phyloP scores from a whole-genome alignment of 2,113 vertebrate genomes.

The Chaetorhynchus papuensis region DNA sequence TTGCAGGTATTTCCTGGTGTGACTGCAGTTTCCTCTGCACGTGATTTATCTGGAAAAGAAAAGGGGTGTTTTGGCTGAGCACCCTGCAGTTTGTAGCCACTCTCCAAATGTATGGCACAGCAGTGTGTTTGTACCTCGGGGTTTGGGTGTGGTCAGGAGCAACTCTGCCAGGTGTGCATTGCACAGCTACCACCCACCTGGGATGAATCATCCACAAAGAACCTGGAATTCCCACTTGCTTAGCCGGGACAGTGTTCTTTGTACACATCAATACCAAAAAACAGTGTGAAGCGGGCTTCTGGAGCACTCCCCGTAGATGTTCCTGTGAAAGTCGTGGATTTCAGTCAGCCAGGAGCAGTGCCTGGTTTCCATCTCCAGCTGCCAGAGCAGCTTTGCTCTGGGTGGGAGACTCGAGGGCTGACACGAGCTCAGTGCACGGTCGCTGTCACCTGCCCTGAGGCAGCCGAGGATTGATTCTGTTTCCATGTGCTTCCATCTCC shows the following conservation, averaged over 20 bases:
- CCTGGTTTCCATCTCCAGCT: not conserved
- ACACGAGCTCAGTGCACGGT: fast-evolving
- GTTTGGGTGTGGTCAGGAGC: not conserved
- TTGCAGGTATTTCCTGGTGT: not conserved
- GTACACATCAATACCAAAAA: not conserved
- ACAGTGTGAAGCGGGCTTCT: fast-evolving
- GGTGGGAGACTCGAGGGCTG: not conserved
- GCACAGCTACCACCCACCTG: not conserved
- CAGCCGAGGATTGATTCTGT: fast-evolving
- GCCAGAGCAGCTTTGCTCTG: not conserved
- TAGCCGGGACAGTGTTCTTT: not conserved
- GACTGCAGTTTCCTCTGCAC: not conserved
- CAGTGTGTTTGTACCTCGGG: not conserved
- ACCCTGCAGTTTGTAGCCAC: too few species aligned
- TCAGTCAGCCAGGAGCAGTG: not conserved
- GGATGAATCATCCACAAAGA: not conserved
- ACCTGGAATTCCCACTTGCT: not conserved
- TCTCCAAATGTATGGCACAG: fast-evolving
- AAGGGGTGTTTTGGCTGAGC: not conserved
- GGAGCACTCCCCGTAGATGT: not conserved
- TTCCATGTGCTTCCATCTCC: not conserved
- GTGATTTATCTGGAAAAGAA: not conserved
- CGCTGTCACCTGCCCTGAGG: not conserved
- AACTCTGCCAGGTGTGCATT: fast-evolving
- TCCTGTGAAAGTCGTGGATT: not conserved